phyloP scores from a whole-genome alignment of 1,140 invertebrate genomes.

The Nephotettix cincticeps region DNA sequence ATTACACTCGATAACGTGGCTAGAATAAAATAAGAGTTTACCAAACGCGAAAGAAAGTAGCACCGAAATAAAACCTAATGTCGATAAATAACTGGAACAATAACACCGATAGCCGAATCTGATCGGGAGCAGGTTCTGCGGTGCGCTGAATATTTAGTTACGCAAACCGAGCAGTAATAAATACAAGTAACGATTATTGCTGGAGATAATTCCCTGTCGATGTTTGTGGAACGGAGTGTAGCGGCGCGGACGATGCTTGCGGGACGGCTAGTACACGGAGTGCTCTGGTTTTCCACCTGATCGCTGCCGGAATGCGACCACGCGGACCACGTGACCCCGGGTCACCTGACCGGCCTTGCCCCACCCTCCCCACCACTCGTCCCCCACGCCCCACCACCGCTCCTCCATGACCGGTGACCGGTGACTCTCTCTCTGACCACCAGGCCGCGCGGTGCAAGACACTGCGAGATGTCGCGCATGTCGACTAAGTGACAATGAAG shows the following conservation, averaged over 20 bases:
- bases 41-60: no score
- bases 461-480: no score
- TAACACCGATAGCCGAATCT: no score
- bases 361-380: neutral
- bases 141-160: neutral
- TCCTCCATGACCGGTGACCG: neutral
- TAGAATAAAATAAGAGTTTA: no score
- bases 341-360: conserved; percentile 26
- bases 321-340: conserved; percentile 26
- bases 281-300: conserved; percentile 28
- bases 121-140: no score
- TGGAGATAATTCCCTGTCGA: neutral
- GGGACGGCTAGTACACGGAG: conserved; percentile 10
- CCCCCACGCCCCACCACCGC: neutral
- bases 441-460: no score
- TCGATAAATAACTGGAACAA: no score
- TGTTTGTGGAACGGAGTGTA: conserved; percentile 3
- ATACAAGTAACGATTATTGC: neutral
- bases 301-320: conserved; percentile 21
- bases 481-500: no score
- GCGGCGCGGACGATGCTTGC: conserved; percentile 4
- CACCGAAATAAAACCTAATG: no score
- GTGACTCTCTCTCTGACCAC: no score
- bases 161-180: conserved; percentile 1
- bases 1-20: no score